These are phyloP conservation scores for Enteromius afrohamiltoni DNA, from an alignment of 2,797 vertebrate species.

Conservation along the genomic window DNA sequence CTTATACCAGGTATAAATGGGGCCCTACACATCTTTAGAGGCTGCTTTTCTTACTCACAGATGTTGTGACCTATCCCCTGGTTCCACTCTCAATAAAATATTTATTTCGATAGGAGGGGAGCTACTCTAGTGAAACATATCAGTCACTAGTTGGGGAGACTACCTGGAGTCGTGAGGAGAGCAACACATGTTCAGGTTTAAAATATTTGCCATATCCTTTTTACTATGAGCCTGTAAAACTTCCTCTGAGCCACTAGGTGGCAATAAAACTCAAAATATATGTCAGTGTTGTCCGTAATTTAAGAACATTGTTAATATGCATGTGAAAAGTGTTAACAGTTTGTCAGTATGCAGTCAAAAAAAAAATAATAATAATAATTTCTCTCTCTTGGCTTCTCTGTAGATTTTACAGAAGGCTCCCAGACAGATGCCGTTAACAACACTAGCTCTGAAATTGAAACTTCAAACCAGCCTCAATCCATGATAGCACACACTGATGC, in stretches of 20 bases:
- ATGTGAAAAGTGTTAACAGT: not conserved
- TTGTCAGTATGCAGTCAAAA: not conserved
- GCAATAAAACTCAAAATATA: not conserved
- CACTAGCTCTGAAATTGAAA: not conserved
- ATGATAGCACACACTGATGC: not conserved
- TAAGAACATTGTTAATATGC: slow-evolving; percentile 5
- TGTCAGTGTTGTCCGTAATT: not conserved
- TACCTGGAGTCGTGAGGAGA: slow-evolving; percentile 27
- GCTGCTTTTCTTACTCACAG: not conserved
- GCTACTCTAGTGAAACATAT: slow-evolving; percentile 50
- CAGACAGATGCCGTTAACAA: not conserved
- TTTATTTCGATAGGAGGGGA: slow-evolving; percentile 66
- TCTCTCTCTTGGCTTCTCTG: slow-evolving; percentile 23
- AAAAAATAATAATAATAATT: not conserved
- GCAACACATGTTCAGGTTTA: slow-evolving; percentile 31
- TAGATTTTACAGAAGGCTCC: slow-evolving; percentile 30
- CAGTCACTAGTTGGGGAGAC: slow-evolving; percentile 46
- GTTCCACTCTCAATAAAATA: slow-evolving; percentile 4
- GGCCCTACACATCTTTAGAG: not conserved
- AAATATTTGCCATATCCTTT: not conserved
- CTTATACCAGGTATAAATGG: not conserved
- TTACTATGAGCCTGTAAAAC: not conserved
- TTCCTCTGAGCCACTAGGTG: slow-evolving; percentile 1
- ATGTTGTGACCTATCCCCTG: slow-evolving; percentile 5
- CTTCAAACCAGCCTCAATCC: slow-evolving; percentile 19